A percentile compares a stretch with the other conserved stretches of the same genome.
Evolutionary conservation across 2,113 vertebrate species (phyloP).

Genomic region (Riparia riparia): DNA sequence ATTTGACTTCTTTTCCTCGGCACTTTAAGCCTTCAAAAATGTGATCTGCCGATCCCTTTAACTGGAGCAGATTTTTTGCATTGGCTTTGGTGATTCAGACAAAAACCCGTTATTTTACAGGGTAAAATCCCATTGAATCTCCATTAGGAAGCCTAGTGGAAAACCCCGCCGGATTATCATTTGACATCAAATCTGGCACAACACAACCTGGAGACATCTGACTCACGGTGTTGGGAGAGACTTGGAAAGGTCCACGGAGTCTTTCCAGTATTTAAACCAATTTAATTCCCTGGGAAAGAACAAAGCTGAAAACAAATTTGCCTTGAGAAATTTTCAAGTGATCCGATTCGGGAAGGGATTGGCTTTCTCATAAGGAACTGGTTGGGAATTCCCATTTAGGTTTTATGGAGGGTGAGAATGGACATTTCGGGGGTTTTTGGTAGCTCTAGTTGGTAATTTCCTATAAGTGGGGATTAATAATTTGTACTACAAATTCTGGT

Average conservation of each 20-base stretch:
- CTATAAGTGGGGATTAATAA: not conserved
- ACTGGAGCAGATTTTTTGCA: not conserved
- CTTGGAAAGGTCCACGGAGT: constrained; percentile 26
- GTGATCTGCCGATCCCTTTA: not conserved
- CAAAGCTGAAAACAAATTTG: not conserved
- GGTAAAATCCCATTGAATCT: not conserved
- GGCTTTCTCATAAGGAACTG: not conserved
- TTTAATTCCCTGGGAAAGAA: constrained; percentile 11
- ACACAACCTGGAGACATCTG: not conserved
- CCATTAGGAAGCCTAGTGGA: not conserved
- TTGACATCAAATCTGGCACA: constrained; percentile 57
- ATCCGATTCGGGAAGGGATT: not conserved
- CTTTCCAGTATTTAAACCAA: constrained; percentile 40
- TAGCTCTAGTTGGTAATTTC: not conserved
- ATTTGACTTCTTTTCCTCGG: not conserved
- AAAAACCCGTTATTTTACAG: not conserved
- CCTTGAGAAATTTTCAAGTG: not conserved
- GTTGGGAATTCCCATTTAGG: not conserved
- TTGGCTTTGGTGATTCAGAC: not conserved
- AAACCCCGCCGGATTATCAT: constrained; percentile 1
- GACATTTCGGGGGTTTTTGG: not conserved
- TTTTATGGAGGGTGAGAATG: not conserved
- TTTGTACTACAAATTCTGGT: not conserved
- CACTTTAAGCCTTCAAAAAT: not conserved
- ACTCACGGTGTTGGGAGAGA: constrained; percentile 15